Evolutionary conservation across 1,140 invertebrate genomes (phyloP).

Genomic region (Musca domestica): DNA sequence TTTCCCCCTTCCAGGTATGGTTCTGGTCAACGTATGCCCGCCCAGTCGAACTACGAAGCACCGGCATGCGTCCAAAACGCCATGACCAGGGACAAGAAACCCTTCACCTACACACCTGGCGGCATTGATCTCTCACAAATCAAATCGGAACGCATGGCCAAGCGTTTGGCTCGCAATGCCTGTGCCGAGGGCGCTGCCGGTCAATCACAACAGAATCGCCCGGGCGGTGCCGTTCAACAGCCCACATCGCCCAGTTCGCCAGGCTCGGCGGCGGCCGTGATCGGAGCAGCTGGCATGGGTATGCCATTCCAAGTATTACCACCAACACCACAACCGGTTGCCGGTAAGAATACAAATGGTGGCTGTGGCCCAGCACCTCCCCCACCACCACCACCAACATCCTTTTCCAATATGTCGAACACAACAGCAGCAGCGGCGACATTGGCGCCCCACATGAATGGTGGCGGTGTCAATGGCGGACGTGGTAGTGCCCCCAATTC

Average conservation of each 20-base stretch:
- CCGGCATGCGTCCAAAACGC: slow-evolving; percentile 88
- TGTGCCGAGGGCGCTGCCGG: slow-evolving; percentile 57
- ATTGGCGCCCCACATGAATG: slow-evolving; percentile 48
- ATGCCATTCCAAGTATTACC: slow-evolving; percentile 71
- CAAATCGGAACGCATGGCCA: slow-evolving; percentile 82
- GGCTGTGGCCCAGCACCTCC: slow-evolving; percentile 54
- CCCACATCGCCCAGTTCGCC: slow-evolving; percentile 43
- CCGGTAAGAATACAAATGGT: slow-evolving; percentile 42
- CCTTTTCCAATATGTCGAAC: slow-evolving; percentile 47
- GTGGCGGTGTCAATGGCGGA: slow-evolving; percentile 29
- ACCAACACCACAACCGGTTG: slow-evolving; percentile 57
- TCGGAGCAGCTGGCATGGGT: slow-evolving; percentile 56
- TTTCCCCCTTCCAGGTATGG: slow-evolving; percentile 39
- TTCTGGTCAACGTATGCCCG: slow-evolving; percentile 33
- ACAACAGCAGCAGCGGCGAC: slow-evolving; percentile 39
- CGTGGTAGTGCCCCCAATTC: slow-evolving; percentile 47
- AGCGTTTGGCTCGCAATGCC: slow-evolving; percentile 61
- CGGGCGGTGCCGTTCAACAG: slow-evolving; percentile 30
- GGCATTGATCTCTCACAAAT: slow-evolving; percentile 89
- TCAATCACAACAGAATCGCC: slow-evolving; percentile 47
- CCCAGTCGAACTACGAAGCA: slow-evolving; percentile 60
- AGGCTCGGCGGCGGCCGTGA: slow-evolving; percentile 38
- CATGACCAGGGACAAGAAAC: slow-evolving; percentile 91
- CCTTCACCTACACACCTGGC: slow-evolving; percentile 91
- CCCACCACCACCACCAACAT: slow-evolving; percentile 61